phyloP scores from a whole-genome alignment of 2,888 invertebrate genomes.

The Lithophane leautieri region DNA sequence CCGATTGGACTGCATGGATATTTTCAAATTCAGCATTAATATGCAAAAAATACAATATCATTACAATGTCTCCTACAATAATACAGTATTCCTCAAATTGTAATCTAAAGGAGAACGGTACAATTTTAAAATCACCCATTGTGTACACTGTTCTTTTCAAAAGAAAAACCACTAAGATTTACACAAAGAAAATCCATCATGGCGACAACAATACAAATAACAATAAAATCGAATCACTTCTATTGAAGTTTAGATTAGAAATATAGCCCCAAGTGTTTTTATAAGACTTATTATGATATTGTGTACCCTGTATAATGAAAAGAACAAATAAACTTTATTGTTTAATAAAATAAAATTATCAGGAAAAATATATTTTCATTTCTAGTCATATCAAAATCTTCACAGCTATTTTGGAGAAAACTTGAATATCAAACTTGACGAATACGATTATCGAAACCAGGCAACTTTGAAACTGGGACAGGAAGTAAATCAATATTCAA shows the following conservation, averaged over 20 bases:
- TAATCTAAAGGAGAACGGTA: neutral
- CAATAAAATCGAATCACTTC: slow-evolving; percentile 53
- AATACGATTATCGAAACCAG: slow-evolving; percentile 26
- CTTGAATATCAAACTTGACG: neutral
- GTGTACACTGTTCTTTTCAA: slow-evolving; percentile 40
- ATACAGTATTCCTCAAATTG: slow-evolving; percentile 3
- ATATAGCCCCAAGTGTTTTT: slow-evolving; percentile 12
- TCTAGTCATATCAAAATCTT: neutral
- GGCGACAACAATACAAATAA: slow-evolving; percentile 43
- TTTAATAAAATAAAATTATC: neutral
- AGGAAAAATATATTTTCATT: slow-evolving; percentile 10
- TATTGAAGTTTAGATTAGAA: slow-evolving; percentile 20
- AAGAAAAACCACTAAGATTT: slow-evolving; percentile 49
- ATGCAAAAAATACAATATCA: neutral
- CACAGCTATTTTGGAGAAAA: neutral
- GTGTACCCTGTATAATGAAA: slow-evolving; percentile 32
- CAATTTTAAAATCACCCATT: slow-evolving; percentile 27
- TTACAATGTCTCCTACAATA: neutral
- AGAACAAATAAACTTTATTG: slow-evolving; percentile 28
- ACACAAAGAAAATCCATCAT: slow-evolving; percentile 49
- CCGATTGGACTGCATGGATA: neutral
- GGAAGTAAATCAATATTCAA: slow-evolving; percentile 39
- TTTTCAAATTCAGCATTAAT: slow-evolving; percentile 13
- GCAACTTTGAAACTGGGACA: slow-evolving; percentile 31
- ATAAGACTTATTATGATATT: slow-evolving; percentile 37